These are phyloP conservation scores for Malurus leucopterus DNA, from an alignment of 2,797 vertebrate genomes.

Conservation along the genomic window DNA sequence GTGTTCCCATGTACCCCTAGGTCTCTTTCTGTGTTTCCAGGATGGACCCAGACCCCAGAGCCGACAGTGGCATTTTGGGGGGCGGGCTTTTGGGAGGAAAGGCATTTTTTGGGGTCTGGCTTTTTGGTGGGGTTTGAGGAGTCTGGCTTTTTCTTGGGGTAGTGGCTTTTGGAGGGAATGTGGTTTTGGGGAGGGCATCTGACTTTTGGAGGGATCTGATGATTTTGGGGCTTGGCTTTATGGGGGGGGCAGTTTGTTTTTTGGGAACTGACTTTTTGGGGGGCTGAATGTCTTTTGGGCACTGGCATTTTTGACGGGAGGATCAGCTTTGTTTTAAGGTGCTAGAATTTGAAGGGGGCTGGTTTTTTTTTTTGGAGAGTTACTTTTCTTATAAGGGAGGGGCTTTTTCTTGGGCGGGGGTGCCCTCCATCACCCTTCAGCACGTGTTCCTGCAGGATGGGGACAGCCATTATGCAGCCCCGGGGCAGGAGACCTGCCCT, in stretches of 20 bases:
- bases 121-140: not conserved
- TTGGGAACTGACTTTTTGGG: not conserved
- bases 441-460: slow-evolving; percentile 22
- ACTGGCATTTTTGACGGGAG: not conserved
- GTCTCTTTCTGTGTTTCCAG: not conserved
- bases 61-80: not conserved
- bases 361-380: not conserved
- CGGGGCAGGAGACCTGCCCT: not conserved
- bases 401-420: not conserved
- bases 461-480: not conserved
- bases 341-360: not conserved
- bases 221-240: not conserved
- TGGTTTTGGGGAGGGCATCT: not conserved
- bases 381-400: not conserved
- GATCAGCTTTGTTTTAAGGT: not conserved
- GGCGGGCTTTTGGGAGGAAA: not conserved
- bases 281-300: not conserved
- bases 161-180: not conserved
- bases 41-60: not conserved
- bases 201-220: not conserved
- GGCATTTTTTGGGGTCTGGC: not conserved
- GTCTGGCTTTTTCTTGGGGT: not conserved
- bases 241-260: not conserved
- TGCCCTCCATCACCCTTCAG: not conserved
- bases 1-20: fast-evolving